These are phyloP conservation scores for Borostomias antarcticus DNA, from an alignment of 2,797 vertebrate genomes.

Conservation along the genomic window DNA sequence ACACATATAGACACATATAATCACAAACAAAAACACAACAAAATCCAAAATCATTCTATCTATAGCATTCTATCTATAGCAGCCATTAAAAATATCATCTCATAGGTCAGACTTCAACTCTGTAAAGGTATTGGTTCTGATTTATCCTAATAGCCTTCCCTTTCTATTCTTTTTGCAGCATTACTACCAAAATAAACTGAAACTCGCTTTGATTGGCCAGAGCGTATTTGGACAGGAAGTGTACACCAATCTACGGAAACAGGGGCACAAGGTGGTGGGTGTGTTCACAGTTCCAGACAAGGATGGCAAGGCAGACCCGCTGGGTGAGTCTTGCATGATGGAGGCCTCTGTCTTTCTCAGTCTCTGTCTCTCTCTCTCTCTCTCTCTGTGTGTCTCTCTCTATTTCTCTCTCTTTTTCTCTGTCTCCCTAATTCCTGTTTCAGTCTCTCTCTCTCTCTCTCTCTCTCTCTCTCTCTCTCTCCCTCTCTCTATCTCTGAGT, in stretches of 20 bases:
- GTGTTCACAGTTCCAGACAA: slow-evolving; percentile 98
- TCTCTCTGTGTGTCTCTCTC: neutral
- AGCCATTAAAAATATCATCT: slow-evolving; percentile 21
- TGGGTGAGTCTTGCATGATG: slow-evolving; percentile 91
- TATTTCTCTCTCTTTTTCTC: neutral
- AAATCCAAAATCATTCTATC: too few species aligned
- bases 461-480: neutral
- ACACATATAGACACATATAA: too few species aligned
- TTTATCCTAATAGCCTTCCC: too few species aligned
- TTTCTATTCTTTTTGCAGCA: too few species aligned
- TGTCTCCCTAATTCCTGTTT: neutral
- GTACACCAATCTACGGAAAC: slow-evolving; percentile 87
- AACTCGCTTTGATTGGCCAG: slow-evolving; percentile 96
- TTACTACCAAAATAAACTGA: slow-evolving; percentile 89
- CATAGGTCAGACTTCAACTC: neutral
- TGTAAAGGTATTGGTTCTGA: too few species aligned
- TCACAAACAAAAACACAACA: too few species aligned
- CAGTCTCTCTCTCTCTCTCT: neutral
- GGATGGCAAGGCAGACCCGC: slow-evolving; percentile 94
- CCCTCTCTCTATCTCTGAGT: neutral
- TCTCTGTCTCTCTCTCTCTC: neutral
- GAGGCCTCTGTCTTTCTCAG: neutral
- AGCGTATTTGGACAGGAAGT: slow-evolving; percentile 98
- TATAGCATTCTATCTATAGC: too few species aligned
- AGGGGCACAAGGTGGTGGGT: slow-evolving; percentile 92